These are phyloP conservation scores for Eueremaeus valkanovi DNA, from an alignment of 2,888 invertebrate species.

Conservation along the genomic window DNA sequence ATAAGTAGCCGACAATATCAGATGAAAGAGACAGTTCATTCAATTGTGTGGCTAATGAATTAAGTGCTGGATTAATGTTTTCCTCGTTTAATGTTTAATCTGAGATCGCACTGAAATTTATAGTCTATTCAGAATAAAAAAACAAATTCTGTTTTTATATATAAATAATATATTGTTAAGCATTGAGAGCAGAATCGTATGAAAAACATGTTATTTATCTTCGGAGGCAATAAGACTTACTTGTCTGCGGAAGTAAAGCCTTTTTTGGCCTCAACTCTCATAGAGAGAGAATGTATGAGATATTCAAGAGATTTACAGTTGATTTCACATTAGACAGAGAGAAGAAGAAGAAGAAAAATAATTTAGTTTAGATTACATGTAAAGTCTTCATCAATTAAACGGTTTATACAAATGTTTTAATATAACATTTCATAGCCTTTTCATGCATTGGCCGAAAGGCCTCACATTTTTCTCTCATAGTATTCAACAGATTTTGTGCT, in stretches of 20 bases:
- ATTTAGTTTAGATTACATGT: background rate
- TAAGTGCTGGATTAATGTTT: constrained; percentile 16
- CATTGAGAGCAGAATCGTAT: background rate
- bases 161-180: too few relatives aligned
- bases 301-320: too few relatives aligned
- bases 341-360: too few relatives aligned
- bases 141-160: too few relatives aligned
- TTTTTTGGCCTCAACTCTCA: background rate
- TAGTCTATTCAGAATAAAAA: background rate
- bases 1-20: background rate
- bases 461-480: too few relatives aligned
- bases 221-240: background rate
- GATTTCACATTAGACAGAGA: background rate
- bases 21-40: too few relatives aligned
- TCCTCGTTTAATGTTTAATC: background rate
- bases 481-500: too few relatives aligned
- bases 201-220: background rate
- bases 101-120: background rate
- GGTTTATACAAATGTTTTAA: background rate
- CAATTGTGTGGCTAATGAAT: constrained; percentile 4
- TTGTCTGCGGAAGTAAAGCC: constrained; percentile 2
- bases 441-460: background rate
- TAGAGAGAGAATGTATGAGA: too few relatives aligned
- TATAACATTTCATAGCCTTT: background rate
- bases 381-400: background rate